Evolutionary conservation across 2,113 vertebrate species (phyloP).

Genomic region (Cinclus mexicanus): DNA sequence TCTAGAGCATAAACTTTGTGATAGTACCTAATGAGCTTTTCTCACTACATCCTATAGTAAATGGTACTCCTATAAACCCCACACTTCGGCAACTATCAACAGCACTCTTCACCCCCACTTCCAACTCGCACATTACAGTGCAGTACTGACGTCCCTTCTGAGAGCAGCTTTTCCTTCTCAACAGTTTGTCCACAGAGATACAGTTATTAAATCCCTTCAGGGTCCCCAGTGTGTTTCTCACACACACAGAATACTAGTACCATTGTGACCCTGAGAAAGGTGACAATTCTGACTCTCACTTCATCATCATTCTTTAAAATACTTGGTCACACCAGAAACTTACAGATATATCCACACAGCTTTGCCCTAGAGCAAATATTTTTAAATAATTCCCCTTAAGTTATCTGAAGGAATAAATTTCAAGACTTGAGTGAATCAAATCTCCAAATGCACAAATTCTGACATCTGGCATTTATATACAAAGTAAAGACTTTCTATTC

Average conservation of each 20-base stretch:
- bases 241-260: constrained; percentile 5
- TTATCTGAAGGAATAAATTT: neutral
- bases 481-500: neutral
- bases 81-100: neutral
- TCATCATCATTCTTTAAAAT: constrained; percentile 58
- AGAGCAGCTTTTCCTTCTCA: constrained; percentile 5
- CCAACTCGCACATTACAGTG: neutral
- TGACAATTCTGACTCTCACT: constrained; percentile 59
- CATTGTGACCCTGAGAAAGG: constrained; percentile 40
- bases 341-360: neutral
- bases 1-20: neutral
- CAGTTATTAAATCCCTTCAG: constrained; percentile 11
- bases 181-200: neutral
- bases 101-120: neutral
- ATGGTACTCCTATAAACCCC: neutral
- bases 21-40: neutral
- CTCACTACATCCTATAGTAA: neutral
- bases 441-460: neutral
- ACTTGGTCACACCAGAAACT: neutral
- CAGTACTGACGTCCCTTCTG: neutral
- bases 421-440: neutral
- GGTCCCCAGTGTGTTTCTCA: neutral
- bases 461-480: neutral
- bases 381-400: neutral
- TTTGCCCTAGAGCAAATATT: neutral